Evolutionary conservation across 2,888 invertebrate genomes (phyloP), one percentile per base, ranked within the genome.

Genomic region (Conus canariensis): DNA sequence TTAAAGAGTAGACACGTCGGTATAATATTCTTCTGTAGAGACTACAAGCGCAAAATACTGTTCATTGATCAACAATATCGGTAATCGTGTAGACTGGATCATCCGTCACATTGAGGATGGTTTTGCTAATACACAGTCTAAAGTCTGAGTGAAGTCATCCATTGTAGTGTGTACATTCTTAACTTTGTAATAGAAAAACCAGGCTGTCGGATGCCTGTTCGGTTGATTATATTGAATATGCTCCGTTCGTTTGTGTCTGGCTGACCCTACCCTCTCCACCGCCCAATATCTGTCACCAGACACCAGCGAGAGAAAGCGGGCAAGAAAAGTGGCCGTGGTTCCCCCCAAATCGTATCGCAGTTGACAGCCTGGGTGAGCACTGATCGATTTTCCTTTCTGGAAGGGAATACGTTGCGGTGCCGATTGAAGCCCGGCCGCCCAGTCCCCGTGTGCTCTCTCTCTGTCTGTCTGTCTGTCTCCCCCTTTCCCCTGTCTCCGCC

Each of bases 381-480:
- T 83, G 82, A 83, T 83, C 82, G 82, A 83, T 83, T 83, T 83
- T 80, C 80, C 12, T 19, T 80, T 58, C 77, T 80, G 45, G 77
- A 80, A 80, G 77, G 45, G 30, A 80, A 30, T 25, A 30, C 77
- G 30, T 80, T 14, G 77, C 30, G 45, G 77, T 30, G 77, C 30
- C 77, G 77, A 80, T 80, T 80, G 77, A 80, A 80, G 77, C 82
- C 82, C 19, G 14, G 56, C 58, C 45, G 16, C 45, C 80, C 45
- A 9, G 74, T 74, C 74, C 74, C n/a, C 9, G n/a, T 80, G 80
- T 80, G 80, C 14, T 12, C 19, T 10, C 45, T 30, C 9, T 80
- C 82, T 19, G 22, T 10, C 16, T 58, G 7, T 83, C 56, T 22
- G 2, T 45, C 19, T 56, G 5, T 14, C 25, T 22, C 82, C 45